Evolutionary conservation across 2,797 vertebrate genomes (phyloP).

Genomic region (Prunella strophiata): DNA sequence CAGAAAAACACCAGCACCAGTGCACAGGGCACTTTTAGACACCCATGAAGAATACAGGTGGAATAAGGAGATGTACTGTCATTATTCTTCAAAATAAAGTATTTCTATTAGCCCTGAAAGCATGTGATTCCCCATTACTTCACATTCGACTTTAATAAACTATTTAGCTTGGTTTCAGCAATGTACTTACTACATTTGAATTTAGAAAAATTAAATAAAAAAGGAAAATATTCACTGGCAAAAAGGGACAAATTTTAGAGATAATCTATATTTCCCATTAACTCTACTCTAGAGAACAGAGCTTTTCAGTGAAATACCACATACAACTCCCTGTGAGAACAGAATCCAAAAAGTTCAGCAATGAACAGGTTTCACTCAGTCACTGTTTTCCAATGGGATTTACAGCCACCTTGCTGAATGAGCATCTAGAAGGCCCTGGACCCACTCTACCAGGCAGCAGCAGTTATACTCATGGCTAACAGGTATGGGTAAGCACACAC

Average conservation of each 20-base stretch:
- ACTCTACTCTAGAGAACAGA: neutral
- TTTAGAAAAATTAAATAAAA: neutral
- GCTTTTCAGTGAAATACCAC: neutral
- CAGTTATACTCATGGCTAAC: neutral
- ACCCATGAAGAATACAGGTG: neutral
- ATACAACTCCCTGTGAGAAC: neutral
- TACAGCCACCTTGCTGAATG: neutral
- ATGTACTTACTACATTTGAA: neutral
- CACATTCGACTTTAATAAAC: neutral
- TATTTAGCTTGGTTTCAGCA: neutral
- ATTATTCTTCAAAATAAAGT: neutral
- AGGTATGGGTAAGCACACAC: neutral
- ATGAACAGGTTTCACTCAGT: neutral
- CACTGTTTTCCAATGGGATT: neutral
- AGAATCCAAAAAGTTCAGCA: neutral
- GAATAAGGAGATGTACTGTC: neutral
- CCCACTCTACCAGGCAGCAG: neutral
- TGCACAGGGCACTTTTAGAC: neutral
- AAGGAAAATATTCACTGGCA: neutral
- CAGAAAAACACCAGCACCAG: neutral
- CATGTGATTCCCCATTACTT: neutral
- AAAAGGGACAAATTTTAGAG: neutral
- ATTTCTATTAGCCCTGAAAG: neutral
- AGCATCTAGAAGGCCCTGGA: neutral
- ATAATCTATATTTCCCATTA: neutral